Evolutionary conservation across 2,888 invertebrate genomes (phyloP), one percentile per base, ranked within the genome.

Genomic region (Eumacrocentrus americanus): DNA sequence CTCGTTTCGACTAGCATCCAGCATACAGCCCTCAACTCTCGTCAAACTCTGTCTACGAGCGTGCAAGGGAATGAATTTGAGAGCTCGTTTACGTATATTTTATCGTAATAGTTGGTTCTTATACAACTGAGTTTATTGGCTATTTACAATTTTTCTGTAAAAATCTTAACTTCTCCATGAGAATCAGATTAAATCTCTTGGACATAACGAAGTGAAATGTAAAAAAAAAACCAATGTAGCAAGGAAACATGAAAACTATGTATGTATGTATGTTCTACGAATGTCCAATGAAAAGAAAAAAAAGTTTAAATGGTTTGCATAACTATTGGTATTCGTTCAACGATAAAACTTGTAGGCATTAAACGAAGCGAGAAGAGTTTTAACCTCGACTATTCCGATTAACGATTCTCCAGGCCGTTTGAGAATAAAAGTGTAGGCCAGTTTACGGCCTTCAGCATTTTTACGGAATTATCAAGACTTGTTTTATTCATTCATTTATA

Each of bases 351-450:
- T 34, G 34, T 34, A 9, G 29, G 44, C 23, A 50, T 53, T 58
- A 48, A 50, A 61, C 29, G 22, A 52, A 57, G 55, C 53, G 60
- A 60, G 48, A 57, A 53, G 47, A 60, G 48, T 55, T 60, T 44
- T 35, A 55, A 60, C 54, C 60, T 48, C 47, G 42, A 42, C 35
- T 54, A 46, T 54, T 20, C 46, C 54, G 44, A 54, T 54, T 54
- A 54, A 40, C 54, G 40, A 53, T 46, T 44, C 47, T 38, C 48
- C 12, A 54, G 29, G 25, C n/a, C 23, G 9, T 42, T 23, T 12
- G 46, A 46, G 40, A 53, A 48, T 47, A 48, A 55, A 48, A 46
- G 23, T 46, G 35, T 48, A 60, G 40, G 42, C 50, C 48, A 50
- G 47, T 54, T 54, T 48, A 54, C 23, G 23, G 20, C 60, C 22